Evolutionary conservation across 2,113 vertebrate genomes (phyloP).

Genomic region (Pheucticus melanocephalus): DNA sequence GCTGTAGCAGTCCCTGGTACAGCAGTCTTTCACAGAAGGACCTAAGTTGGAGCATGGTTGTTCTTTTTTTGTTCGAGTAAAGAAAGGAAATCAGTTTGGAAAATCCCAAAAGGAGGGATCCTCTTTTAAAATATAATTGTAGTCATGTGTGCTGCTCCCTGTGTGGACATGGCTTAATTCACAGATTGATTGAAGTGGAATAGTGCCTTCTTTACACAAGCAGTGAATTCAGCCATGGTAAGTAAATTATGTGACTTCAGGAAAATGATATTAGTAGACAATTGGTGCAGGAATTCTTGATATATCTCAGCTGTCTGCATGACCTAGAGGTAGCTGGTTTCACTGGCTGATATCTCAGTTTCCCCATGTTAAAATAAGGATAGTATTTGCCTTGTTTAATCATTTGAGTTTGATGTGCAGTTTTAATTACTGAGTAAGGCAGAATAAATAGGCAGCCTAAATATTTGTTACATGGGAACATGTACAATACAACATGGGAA

Average conservation of each 20-base stretch:
- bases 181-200: neutral
- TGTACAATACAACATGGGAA: too few species aligned
- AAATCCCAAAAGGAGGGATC: neutral
- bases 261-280: neutral
- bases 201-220: neutral
- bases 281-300: neutral
- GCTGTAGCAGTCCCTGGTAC: neutral
- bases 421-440: neutral
- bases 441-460: neutral
- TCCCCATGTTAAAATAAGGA: neutral
- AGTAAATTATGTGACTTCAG: neutral
- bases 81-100: neutral
- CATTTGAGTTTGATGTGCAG: neutral
- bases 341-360: neutral
- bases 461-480: neutral
- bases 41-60: neutral
- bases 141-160: neutral
- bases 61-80: neutral
- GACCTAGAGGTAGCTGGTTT: neutral
- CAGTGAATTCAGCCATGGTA: neutral
- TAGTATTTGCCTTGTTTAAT: neutral
- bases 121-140: neutral
- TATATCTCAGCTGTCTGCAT: neutral
- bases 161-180: conserved; percentile 10
- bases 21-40: neutral